phyloP scores from a whole-genome alignment of 2,888 invertebrate species.

The Capitulum mitella region DNA sequence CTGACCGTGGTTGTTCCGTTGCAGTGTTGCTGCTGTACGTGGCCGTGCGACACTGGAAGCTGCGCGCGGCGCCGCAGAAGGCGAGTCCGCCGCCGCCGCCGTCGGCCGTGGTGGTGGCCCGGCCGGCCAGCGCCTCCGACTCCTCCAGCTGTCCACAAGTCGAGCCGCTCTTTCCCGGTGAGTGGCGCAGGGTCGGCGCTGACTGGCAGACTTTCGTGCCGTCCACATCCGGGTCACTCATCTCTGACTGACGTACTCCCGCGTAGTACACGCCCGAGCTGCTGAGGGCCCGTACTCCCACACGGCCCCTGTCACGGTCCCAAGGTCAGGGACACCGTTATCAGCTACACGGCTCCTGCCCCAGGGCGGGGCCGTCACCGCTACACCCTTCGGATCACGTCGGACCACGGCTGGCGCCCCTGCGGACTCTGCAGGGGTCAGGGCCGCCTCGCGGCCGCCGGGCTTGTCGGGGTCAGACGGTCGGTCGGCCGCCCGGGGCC shows the following conservation, averaged over 20 bases:
- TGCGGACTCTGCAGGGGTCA: not conserved
- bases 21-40: constrained; percentile 19
- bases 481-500: too few relatives aligned
- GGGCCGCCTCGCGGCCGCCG: not conserved
- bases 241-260: too few relatives aligned
- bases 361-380: too few relatives aligned
- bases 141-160: not conserved
- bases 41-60: constrained; percentile 16
- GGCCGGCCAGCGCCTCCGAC: not conserved
- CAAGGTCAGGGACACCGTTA: too few relatives aligned
- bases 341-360: too few relatives aligned
- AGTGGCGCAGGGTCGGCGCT: not conserved
- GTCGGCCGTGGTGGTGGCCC: not conserved
- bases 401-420: not conserved
- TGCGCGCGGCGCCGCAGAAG: constrained; percentile 7
- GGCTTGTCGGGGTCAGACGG: too few relatives aligned
- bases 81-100: not conserved
- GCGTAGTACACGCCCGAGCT: too few relatives aligned
- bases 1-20: not conserved
- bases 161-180: constrained; percentile 16
- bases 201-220: too few relatives aligned
- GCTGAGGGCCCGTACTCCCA: too few relatives aligned
- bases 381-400: not conserved
- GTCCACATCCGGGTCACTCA: too few relatives aligned
- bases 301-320: too few relatives aligned